These are phyloP conservation scores for Eulemur albifrons DNA, from an alignment of 2,797 vertebrate species.

Conservation along the genomic window DNA sequence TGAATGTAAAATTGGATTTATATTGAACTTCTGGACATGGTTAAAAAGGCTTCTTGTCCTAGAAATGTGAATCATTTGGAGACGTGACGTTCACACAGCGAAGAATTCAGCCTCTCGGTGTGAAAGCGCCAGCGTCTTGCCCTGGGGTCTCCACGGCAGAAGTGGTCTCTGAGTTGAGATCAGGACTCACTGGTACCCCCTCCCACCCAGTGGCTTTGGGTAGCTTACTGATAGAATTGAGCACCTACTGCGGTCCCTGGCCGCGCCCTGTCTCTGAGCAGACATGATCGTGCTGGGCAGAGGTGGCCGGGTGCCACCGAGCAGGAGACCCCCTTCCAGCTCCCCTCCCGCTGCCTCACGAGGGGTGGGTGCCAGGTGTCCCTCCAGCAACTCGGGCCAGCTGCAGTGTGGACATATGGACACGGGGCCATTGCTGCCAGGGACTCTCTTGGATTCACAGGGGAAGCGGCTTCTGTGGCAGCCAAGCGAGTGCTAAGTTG, in stretches of 20 bases:
- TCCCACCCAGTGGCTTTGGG: accelerated
- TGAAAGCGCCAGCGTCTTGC: accelerated
- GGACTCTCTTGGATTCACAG: accelerated
- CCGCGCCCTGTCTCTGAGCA: too few species aligned
- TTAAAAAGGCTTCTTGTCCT: background rate
- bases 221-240: too few species aligned
- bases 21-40: background rate
- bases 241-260: background rate
- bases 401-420: accelerated
- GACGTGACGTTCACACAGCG: accelerated
- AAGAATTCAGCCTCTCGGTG: background rate
- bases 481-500: background rate
- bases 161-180: accelerated
- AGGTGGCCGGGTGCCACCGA: accelerated
- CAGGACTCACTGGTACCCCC: accelerated
- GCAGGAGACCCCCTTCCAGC: accelerated
- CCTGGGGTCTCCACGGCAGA: accelerated
- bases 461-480: background rate
- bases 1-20: background rate
- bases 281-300: background rate
- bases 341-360: accelerated
- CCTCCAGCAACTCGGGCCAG: accelerated
- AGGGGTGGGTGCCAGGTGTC: accelerated
- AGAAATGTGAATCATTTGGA: background rate
- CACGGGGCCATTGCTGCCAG: accelerated